phyloP scores from a whole-genome alignment of 2,797 vertebrate genomes.

The Capromys pilorides region DNA sequence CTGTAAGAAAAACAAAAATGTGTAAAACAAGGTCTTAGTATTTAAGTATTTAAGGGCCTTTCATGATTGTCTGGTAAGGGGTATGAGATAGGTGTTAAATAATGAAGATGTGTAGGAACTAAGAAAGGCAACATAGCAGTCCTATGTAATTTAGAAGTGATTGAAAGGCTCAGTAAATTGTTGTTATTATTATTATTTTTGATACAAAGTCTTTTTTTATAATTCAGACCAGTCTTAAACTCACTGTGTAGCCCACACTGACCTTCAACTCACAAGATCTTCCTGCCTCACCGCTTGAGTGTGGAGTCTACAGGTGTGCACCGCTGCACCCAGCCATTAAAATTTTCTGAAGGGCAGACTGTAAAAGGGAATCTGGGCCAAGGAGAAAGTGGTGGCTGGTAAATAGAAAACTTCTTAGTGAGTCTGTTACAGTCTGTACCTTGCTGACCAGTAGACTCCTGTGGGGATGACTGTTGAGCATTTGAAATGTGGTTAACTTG shows the following conservation, averaged over 20 bases:
- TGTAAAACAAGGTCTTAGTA: not conserved
- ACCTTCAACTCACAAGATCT: not conserved
- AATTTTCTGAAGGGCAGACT: slow-evolving; percentile 38
- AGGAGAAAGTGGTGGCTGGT: not conserved
- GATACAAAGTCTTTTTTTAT: not conserved
- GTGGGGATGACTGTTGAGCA: not conserved
- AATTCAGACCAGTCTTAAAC: not conserved
- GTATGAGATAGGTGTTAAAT: not conserved
- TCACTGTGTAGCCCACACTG: not conserved
- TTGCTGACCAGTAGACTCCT: not conserved
- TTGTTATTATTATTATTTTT: not conserved
- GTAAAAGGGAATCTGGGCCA: not conserved
- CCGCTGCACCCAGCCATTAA: not conserved
- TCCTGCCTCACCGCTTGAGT: not conserved
- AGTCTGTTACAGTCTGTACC: not conserved
- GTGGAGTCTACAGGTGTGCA: not conserved
- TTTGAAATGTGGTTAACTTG: slow-evolving; percentile 17
- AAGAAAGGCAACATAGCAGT: not conserved
- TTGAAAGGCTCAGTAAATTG: slow-evolving; percentile 41
- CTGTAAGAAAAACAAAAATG: not conserved
- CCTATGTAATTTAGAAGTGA: slow-evolving; percentile 14
- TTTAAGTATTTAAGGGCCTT: slow-evolving; percentile 29
- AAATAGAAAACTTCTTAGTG: not conserved
- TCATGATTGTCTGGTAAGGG: not conserved
- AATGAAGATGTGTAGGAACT: not conserved